A percentile compares a stretch with the other conserved stretches of the same genome.
Conservation (phyloP, 1,140 invertebrate genomes). For the Drosophila murphyi region DNA sequence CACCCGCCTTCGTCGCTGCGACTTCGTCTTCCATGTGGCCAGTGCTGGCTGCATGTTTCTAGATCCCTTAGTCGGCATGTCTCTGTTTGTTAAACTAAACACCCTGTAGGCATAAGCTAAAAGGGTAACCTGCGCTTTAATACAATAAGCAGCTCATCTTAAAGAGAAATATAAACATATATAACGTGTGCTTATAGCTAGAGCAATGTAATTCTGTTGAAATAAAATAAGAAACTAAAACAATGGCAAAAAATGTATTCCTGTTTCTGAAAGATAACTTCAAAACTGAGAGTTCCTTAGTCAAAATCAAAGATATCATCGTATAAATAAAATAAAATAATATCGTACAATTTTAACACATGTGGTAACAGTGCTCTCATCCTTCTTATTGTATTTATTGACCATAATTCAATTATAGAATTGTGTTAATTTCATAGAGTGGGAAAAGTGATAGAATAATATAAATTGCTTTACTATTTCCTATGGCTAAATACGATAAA, state of each 20-base stretch:
- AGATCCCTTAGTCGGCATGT: slow-evolving; percentile 55
- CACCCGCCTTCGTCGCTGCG: background rate
- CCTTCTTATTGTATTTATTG: no score
- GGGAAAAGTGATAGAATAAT: no score
- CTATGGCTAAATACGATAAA: no score
- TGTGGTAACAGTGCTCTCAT: no score
- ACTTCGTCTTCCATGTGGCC: slow-evolving; percentile 16
- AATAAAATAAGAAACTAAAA: background rate
- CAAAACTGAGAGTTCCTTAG: no score
- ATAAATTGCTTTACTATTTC: no score
- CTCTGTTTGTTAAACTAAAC: slow-evolving; percentile 54
- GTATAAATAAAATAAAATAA: no score
- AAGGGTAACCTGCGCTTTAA: background rate
- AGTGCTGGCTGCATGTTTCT: slow-evolving; percentile 31
- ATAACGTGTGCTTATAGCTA: background rate
- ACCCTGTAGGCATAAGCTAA: slow-evolving; percentile 16
- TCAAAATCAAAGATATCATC: no score
- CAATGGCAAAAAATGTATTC: background rate
- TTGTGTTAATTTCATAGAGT: no score
- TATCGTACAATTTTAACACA: no score
- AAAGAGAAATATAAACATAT: background rate
- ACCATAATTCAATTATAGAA: no score
- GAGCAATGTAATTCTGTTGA: background rate
- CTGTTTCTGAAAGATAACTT: no score
- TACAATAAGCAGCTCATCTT: background rate